Conservation (phyloP, 2,797 vertebrate genomes). For the Mionectes olivaceus region DNA sequence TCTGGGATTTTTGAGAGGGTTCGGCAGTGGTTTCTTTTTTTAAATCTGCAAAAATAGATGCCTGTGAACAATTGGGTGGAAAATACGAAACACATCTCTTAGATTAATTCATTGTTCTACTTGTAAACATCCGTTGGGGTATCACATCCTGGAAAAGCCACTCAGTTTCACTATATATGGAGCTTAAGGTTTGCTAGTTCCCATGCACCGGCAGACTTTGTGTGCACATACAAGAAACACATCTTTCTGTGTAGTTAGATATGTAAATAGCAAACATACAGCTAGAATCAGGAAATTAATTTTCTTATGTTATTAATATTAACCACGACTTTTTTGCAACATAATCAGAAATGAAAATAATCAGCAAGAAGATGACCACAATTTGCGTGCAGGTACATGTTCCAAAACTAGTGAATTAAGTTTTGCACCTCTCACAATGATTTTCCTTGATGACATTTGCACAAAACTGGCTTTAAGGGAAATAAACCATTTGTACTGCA, state of each 20-base stretch:
- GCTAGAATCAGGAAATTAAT: neutral
- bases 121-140: constrained; percentile 62
- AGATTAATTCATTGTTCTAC: constrained; percentile 66
- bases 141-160: constrained; percentile 70
- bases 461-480: neutral
- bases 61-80: constrained; percentile 65
- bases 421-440: neutral
- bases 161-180: constrained; percentile 24
- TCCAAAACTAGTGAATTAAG: neutral
- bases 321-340: constrained; percentile 9
- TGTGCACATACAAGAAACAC: neutral
- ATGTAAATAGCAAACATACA: neutral
- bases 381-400: constrained; percentile 9
- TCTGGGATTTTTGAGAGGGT: neutral
- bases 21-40: neutral
- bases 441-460: neutral
- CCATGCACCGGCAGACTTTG: constrained; percentile 9
- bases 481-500: neutral
- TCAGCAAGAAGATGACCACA: neutral
- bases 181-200: constrained; percentile 18
- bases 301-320: constrained; percentile 14
- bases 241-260: neutral
- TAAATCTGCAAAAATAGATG: constrained; percentile 66
- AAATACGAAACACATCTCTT: constrained; percentile 54
- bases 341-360: constrained; percentile 7